Conservation (phyloP, 2,888 invertebrate species). For the Anodontia alba region DNA sequence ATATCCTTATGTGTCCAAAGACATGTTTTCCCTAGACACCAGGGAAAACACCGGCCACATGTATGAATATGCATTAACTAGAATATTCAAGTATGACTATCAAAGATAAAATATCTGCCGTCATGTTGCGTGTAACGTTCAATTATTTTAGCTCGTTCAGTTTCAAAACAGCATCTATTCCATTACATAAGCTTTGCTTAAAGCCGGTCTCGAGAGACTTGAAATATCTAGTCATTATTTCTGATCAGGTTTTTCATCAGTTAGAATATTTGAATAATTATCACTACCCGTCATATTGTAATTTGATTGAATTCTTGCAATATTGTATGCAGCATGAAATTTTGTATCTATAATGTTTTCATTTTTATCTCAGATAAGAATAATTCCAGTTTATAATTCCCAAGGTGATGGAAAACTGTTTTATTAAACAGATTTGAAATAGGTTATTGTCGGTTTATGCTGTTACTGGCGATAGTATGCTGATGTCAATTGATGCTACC, state of each 20-base stretch:
- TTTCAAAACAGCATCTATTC: conserved; percentile 17
- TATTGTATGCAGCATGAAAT: conserved; percentile 11
- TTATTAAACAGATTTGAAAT: conserved; percentile 19
- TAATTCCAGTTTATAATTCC: conserved; percentile 19
- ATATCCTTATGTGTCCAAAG: too few relatives aligned
- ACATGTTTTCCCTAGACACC: too few relatives aligned
- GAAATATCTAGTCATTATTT: conserved; percentile 12
- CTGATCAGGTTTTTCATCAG: conserved; percentile 17
- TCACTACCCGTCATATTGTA: conserved; percentile 9
- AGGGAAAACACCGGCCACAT: too few relatives aligned
- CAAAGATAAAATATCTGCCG: background rate
- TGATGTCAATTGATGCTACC: background rate
- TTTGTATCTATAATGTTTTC: conserved; percentile 19
- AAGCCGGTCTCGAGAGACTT: background rate
- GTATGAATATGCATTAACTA: too few relatives aligned
- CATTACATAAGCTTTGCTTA: conserved; percentile 13
- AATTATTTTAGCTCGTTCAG: background rate
- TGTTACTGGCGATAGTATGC: background rate
- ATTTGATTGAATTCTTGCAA: conserved; percentile 6
- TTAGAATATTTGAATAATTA: conserved; percentile 21
- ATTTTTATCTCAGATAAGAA: conserved; percentile 3
- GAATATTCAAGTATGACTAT: too few relatives aligned
- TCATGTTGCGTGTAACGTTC: conserved; percentile 7
- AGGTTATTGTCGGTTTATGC: conserved; percentile 17
- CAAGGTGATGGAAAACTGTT: conserved; percentile 5